Evolutionary conservation across 2,113 vertebrate species (phyloP), one percentile per base, ranked within the genome.

Genomic region (Chiloscyllium plagiosum): DNA sequence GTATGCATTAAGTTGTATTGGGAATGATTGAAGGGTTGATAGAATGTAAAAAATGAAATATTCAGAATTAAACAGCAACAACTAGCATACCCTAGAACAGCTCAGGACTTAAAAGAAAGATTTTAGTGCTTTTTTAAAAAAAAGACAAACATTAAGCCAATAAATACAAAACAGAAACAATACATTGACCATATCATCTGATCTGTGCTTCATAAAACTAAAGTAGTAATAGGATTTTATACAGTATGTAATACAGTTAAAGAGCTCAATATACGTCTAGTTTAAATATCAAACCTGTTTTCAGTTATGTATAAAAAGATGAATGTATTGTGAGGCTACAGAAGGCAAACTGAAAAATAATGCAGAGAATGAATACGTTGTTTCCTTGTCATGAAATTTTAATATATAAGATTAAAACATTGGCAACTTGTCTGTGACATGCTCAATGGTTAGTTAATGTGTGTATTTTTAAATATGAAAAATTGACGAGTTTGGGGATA

Each of bases 351-450:
- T 94, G 68, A 70, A 94, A 20, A 22, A 61, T 70, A 68, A 47
- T 70, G 65, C 26, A 47, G 2, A 94, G 66, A 94, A 94, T 47
- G 87, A 69, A 22, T 42, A 19, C 65, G 92, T 13, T 94, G 37
- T 94, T 69, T 94, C 26, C 24, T 94, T 70, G 52, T 56, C 61
- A 90, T 90, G n/a, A 61, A 90, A n/a, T 61, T 65, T 56, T 90
- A n/a, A 90, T 65, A 61, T 90, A 33, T 61, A 90, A 19, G 87
- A 61, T 90, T 65, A 61, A 61, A 90, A 33, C 3, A 90, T 12
- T 90, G 52, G 26, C 29, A 26, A 90, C 12, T 24, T 87, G 26
- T n/a, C 50, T 56, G 26, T 90, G 87, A 29, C 87, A 61, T 29
- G 19, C 13, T 90, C 87, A 90, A 90, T 61, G 29, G 33, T 90